A percentile compares a stretch with the other conserved stretches of the same genome.
Evolutionary conservation across 2,113 vertebrate genomes (phyloP).

Genomic region (Egretta garzetta): DNA sequence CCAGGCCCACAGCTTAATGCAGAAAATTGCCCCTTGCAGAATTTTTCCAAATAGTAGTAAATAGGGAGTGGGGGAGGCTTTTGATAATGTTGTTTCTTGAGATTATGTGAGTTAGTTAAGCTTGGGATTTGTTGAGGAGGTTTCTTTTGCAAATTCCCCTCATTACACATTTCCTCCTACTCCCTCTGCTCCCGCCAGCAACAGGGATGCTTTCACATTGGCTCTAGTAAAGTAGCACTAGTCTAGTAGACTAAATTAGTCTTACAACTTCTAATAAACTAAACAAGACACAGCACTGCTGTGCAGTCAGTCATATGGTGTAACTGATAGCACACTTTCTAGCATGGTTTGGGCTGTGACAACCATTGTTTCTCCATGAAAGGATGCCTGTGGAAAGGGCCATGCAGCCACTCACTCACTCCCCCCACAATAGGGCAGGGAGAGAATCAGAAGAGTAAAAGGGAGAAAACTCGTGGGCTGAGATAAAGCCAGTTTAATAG

Average conservation of each 20-base stretch:
- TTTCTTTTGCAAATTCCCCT: not conserved
- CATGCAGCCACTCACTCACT: too few species aligned
- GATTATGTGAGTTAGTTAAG: not conserved
- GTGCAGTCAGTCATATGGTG: fast-evolving
- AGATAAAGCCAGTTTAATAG: too few species aligned
- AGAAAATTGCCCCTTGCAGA: not conserved
- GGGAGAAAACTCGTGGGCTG: too few species aligned
- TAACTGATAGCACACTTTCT: not conserved
- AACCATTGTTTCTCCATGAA: not conserved
- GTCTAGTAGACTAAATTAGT: not conserved
- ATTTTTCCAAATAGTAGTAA: not conserved
- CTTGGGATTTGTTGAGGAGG: not conserved
- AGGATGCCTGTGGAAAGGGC: not conserved
- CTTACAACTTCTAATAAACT: not conserved
- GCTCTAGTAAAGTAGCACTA: not conserved
- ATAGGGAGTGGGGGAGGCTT: not conserved
- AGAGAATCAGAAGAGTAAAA: too few species aligned
- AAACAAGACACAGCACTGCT: fast-evolving
- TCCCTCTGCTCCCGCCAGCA: not conserved
- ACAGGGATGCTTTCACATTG: not conserved
- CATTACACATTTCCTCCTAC: not conserved
- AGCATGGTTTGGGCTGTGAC: not conserved
- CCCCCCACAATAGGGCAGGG: too few species aligned
- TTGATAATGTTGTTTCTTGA: not conserved
- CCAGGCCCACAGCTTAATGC: not conserved